phyloP scores from a whole-genome alignment of 2,797 vertebrate species.

The Labeo calbasu region DNA sequence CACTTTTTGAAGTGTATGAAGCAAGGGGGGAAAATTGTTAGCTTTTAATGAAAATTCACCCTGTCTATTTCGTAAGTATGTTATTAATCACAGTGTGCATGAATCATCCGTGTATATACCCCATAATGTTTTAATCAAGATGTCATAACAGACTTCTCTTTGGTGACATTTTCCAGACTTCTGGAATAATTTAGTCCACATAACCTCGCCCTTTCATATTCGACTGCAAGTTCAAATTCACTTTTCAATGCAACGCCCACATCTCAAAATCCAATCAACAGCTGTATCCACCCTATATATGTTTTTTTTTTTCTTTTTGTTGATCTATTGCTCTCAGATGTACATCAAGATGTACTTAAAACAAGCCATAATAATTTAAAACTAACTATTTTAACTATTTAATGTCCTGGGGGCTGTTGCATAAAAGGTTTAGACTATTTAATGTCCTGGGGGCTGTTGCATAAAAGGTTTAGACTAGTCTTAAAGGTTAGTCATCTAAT shows the following conservation, averaged over 20 bases:
- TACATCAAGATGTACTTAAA: not conserved
- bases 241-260: not conserved
- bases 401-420: no score
- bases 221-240: not conserved
- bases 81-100: not conserved
- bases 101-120: not conserved
- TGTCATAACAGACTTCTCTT: not conserved
- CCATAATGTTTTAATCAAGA: not conserved
- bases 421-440: no score
- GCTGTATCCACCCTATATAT: not conserved
- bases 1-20: not conserved
- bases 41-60: not conserved
- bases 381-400: no score
- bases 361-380: no score
- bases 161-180: not conserved
- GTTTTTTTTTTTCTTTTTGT: not conserved
- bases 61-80: not conserved
- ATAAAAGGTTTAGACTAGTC: no score
- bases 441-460: no score
- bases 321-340: not conserved
- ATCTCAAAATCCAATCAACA: not conserved
- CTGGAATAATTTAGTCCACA: not conserved
- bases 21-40: no score
- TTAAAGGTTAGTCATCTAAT: no score
- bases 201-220: not conserved